Conservation (phyloP, 2,113 vertebrate genomes). For the Rhodinocichla rosea region DNA sequence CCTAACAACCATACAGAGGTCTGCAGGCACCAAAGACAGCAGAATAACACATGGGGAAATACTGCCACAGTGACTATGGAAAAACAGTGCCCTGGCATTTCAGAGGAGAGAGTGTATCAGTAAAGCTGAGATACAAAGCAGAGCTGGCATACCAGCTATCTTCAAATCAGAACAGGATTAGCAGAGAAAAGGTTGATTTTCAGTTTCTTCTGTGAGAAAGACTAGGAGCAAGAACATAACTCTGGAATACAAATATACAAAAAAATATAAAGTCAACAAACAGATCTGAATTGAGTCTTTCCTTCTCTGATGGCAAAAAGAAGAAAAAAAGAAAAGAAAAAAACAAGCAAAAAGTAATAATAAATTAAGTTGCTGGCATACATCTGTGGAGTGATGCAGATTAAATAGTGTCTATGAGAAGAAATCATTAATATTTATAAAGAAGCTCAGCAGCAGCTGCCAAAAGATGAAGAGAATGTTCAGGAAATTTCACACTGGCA, state of each 20-base stretch:
- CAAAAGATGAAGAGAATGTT: neutral
- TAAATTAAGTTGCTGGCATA: neutral
- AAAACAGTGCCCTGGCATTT: neutral
- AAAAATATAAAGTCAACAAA: neutral
- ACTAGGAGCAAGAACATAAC: neutral
- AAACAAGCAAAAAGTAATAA: neutral
- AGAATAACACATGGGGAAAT: neutral
- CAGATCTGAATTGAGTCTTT: neutral
- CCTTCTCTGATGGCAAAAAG: neutral
- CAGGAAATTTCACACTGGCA: neutral
- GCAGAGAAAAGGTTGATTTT: neutral
- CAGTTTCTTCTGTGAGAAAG: neutral
- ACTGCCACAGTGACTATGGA: neutral
- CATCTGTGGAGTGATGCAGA: neutral
- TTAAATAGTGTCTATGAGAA: neutral
- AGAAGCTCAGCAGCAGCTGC: neutral
- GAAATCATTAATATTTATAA: conserved; percentile 32
- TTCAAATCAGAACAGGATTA: neutral
- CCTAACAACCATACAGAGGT: neutral
- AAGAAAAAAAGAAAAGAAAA: neutral
- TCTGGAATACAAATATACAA: neutral
- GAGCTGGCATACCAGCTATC: neutral
- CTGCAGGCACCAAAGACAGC: neutral
- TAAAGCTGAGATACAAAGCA: neutral
- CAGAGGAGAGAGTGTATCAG: neutral